Conservation (phyloP, 2,888 invertebrate species). For the Lepetodrilus schrolli region DNA sequence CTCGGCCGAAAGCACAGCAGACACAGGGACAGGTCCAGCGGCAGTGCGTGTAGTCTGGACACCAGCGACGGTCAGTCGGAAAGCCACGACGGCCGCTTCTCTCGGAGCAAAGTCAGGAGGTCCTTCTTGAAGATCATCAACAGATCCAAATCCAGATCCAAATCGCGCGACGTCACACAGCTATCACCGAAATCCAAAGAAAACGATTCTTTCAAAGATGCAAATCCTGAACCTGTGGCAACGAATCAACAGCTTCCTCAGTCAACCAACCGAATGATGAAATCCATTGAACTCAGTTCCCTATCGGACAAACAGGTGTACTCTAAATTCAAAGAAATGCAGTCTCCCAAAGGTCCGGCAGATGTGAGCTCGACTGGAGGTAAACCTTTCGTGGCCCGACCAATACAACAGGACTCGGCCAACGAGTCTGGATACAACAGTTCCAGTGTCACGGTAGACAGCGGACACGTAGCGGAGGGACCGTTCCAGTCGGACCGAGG, state of each 20-base stretch:
- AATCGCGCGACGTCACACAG: slow-evolving; percentile 27
- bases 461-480: neutral
- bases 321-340: slow-evolving; percentile 67
- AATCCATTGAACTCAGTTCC: slow-evolving; percentile 65
- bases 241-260: slow-evolving; percentile 28
- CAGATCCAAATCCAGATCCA: slow-evolving; percentile 47
- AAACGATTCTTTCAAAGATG: slow-evolving; percentile 26
- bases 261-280: slow-evolving; percentile 50
- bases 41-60: slow-evolving; percentile 59
- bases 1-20: slow-evolving; percentile 48
- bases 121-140: slow-evolving; percentile 64
- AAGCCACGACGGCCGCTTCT: slow-evolving; percentile 49
- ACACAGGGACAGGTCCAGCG: slow-evolving; percentile 40
- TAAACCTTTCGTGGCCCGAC: slow-evolving; percentile 45
- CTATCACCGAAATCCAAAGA: neutral
- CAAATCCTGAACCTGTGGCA: slow-evolving; percentile 24
- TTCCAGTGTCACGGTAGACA: neutral
- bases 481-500: neutral
- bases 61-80: slow-evolving; percentile 42
- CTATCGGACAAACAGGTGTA: slow-evolving; percentile 62
- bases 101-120: slow-evolving; percentile 58
- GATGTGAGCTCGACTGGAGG: slow-evolving; percentile 37
- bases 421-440: slow-evolving; percentile 18
- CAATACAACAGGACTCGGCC: slow-evolving; percentile 17
- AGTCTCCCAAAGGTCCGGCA: slow-evolving; percentile 50